These are phyloP conservation scores for Merodon equestris DNA, from an alignment of 2,888 invertebrate species.

Conservation along the genomic window DNA sequence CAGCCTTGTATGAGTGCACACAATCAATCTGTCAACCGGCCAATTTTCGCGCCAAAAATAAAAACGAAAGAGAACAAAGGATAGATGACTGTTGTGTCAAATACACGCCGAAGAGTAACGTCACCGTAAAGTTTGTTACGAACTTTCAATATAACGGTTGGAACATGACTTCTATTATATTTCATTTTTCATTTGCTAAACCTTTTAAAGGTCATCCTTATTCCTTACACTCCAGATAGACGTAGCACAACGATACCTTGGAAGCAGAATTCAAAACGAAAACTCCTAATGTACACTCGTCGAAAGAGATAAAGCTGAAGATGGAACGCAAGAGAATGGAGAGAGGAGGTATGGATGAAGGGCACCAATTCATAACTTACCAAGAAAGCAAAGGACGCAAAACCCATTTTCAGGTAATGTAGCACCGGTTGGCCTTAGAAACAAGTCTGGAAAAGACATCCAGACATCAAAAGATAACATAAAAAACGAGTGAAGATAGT, in stretches of 20 bases:
- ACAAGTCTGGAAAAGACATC: constrained; percentile 18
- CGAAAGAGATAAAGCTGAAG: too few species aligned
- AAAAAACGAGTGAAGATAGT: constrained; percentile 28
- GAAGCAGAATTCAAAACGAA: too few species aligned
- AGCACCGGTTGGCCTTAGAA: constrained; percentile 14
- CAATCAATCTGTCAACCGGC: neutral
- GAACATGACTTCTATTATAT: constrained; percentile 27
- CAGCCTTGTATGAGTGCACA: too few species aligned
- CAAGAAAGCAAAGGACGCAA: too few species aligned
- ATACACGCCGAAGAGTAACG: too few species aligned
- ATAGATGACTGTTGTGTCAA: neutral
- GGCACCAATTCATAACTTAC: constrained; percentile 43
- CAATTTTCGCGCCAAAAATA: constrained; percentile 29
- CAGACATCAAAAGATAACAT: constrained; percentile 28
- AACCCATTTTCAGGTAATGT: constrained; percentile 11
- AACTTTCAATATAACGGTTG: constrained; percentile 27
- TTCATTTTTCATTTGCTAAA: constrained; percentile 50
- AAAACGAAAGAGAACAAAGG: neutral
- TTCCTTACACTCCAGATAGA: too few species aligned
- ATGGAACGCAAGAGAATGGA: constrained; percentile 33
- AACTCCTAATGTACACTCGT: too few species aligned
- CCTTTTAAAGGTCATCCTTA: too few species aligned
- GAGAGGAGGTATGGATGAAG: constrained; percentile 15
- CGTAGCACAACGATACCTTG: too few species aligned
- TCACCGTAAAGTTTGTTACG: neutral